Evolutionary conservation across 1,140 invertebrate genomes (phyloP).

Genomic region (Epicauta chinensis): DNA sequence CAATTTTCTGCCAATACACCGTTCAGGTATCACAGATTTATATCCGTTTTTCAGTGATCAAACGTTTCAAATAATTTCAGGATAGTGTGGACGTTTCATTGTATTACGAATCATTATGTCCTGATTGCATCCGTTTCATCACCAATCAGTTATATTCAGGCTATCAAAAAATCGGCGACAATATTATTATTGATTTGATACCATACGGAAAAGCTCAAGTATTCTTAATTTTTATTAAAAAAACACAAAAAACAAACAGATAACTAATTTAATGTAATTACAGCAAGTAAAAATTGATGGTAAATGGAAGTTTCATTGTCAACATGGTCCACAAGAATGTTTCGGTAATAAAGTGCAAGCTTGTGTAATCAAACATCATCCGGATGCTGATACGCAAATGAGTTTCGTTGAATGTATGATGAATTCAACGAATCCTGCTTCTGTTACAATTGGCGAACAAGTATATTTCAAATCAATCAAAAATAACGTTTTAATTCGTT

Average conservation of each 20-base stretch:
- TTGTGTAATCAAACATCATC: conserved; percentile 46
- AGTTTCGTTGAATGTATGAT: conserved; percentile 3
- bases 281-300: too few species aligned
- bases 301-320: conserved; percentile 50
- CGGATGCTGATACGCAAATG: not conserved
- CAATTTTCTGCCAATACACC: too few species aligned
- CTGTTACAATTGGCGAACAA: not conserved
- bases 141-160: conserved; percentile 32
- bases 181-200: conserved; percentile 14
- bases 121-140: conserved; percentile 43
- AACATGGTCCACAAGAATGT: conserved; percentile 57
- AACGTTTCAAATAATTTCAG: too few species aligned
- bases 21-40: too few species aligned
- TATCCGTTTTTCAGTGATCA: too few species aligned
- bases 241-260: too few species aligned
- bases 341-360: conserved; percentile 54
- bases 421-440: not conserved
- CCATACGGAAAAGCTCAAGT: conserved; percentile 3
- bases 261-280: too few species aligned
- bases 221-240: too few species aligned
- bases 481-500: too few species aligned
- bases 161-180: conserved; percentile 3
- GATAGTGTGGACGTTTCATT: too few species aligned
- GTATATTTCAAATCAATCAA: too few species aligned
- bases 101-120: conserved; percentile 45